These are phyloP conservation scores for Epinephelus fuscoguttatus DNA, from an alignment of 2,113 vertebrate species.

Conservation along the genomic window DNA sequence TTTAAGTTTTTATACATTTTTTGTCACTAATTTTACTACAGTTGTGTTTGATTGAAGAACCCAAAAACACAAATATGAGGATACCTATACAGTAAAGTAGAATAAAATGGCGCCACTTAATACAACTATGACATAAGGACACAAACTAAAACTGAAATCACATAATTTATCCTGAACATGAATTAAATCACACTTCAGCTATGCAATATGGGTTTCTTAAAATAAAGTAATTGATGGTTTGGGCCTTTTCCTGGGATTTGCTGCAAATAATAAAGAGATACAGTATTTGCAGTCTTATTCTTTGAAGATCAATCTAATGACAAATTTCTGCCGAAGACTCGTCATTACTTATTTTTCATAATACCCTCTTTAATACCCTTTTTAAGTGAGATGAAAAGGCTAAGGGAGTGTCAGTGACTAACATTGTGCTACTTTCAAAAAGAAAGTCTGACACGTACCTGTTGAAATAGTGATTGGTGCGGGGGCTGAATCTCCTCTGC, in stretches of 20 bases:
- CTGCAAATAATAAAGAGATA: too few relatives aligned
- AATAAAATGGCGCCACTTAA: background rate
- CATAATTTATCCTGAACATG: background rate
- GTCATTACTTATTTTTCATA: background rate
- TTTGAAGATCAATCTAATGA: background rate
- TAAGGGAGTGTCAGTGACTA: background rate
- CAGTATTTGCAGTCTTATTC: too few relatives aligned
- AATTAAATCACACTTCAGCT: background rate
- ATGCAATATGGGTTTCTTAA: too few relatives aligned
- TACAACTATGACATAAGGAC: too few relatives aligned
- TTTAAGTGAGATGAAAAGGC: background rate
- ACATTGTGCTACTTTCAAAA: background rate
- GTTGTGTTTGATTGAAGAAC: background rate
- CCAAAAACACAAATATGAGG: background rate
- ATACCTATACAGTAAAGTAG: background rate
- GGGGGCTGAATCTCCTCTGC: too few relatives aligned
- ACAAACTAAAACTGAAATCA: too few relatives aligned
- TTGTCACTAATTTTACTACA: background rate
- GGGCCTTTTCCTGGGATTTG: background rate
- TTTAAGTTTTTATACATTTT: background rate
- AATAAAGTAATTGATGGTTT: too few relatives aligned
- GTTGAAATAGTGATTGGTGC: background rate
- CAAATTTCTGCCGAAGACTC: background rate
- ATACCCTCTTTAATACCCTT: background rate
- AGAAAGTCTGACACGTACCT: background rate